A percentile compares a stretch with the other conserved stretches of the same genome.
Evolutionary conservation across 2,113 vertebrate genomes (phyloP).

Genomic region (Isurus oxyrinchus): DNA sequence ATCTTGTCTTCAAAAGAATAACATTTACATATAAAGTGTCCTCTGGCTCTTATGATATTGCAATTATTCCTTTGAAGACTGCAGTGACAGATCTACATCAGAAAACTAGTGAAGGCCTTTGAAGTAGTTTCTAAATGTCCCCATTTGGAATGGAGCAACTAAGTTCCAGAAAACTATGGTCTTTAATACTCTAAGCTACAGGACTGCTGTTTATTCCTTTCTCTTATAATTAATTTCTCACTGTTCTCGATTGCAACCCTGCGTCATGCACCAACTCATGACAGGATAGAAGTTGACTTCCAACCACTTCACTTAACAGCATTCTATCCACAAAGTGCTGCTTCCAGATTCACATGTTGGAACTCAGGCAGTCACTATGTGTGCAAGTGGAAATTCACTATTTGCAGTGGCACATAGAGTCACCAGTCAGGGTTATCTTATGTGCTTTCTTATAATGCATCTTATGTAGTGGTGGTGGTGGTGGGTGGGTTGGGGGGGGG

Average conservation of each 20-base stretch:
- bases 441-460: not conserved
- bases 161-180: slow-evolving; percentile 3
- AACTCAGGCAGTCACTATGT: not conserved
- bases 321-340: not conserved
- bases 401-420: not conserved
- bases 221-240: not conserved
- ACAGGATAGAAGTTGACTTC: not conserved
- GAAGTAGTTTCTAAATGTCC: slow-evolving; percentile 21
- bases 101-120: not conserved
- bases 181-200: not conserved
- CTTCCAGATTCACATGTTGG: not conserved
- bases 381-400: not conserved
- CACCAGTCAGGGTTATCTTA: not conserved
- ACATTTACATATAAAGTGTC: not conserved
- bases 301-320: not conserved
- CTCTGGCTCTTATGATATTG: not conserved
- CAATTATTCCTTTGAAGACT: slow-evolving; percentile 3
- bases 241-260: not conserved
- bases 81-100: not conserved
- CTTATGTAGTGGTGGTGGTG: no score
- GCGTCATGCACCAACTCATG: not conserved
- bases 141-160: slow-evolving; percentile 9
- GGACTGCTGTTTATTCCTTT: not conserved
- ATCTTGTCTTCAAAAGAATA: not conserved
- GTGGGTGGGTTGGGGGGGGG: no score